These are phyloP conservation scores for Ctenochaetus hawaiiensis DNA, from an alignment of 2,797 vertebrate genomes.

Conservation along the genomic window DNA sequence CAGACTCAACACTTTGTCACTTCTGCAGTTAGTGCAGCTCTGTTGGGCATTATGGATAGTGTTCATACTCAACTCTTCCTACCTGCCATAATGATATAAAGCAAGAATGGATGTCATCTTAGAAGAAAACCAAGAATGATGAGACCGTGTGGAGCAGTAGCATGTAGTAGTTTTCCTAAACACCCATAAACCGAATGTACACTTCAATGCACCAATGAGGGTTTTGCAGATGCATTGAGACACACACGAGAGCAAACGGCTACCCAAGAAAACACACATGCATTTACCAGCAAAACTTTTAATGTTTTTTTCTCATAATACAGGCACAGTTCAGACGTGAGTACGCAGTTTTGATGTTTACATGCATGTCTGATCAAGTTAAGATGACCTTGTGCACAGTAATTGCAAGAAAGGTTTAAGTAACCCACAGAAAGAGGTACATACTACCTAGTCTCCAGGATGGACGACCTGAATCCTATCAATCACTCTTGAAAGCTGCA, in stretches of 20 bases:
- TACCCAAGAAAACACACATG: not conserved
- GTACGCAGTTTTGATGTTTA: constrained; percentile 34
- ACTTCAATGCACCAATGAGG: not conserved
- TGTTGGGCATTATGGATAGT: constrained; percentile 45
- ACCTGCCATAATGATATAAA: constrained; percentile 36
- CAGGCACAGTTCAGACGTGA: not conserved
- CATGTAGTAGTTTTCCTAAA: constrained; percentile 29
- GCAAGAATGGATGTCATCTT: constrained; percentile 6
- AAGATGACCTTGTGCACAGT: constrained; percentile 65
- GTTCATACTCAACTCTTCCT: constrained; percentile 37
- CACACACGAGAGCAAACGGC: not conserved
- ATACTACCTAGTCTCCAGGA: constrained; percentile 21
- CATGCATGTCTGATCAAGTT: constrained; percentile 47
- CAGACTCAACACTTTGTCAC: constrained; percentile 70
- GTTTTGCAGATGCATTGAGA: not conserved
- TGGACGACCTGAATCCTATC: constrained; percentile 76
- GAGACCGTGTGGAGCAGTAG: constrained; percentile 2
- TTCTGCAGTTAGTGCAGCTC: constrained; percentile 60
- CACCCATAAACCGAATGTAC: not conserved
- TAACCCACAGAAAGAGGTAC: constrained; percentile 39
- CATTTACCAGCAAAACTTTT: not conserved
- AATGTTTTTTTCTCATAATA: not conserved
- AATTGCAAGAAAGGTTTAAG: constrained; percentile 69
- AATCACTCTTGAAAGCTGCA: constrained; percentile 74
- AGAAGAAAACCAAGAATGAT: constrained; percentile 5